Conservation (phyloP, 2,797 vertebrate genomes). For the Tokudaia muenninki region DNA sequence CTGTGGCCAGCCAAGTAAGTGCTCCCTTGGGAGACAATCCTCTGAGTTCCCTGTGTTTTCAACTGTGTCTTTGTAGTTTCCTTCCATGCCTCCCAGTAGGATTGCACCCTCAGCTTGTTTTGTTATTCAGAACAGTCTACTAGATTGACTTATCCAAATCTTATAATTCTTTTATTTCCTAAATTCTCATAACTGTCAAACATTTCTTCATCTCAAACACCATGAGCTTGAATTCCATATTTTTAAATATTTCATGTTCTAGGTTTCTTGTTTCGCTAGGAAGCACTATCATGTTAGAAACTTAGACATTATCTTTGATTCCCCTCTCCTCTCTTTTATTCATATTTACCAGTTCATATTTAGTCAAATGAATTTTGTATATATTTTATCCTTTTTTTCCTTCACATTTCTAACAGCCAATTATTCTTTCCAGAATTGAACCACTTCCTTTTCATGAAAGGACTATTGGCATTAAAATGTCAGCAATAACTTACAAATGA, state of each 20-base stretch:
- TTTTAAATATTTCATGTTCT: neutral
- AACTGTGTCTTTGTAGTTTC: neutral
- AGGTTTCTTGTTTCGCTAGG: neutral
- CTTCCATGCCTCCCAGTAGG: neutral
- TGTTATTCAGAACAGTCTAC: neutral
- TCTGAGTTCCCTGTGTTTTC: neutral
- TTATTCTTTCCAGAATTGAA: neutral
- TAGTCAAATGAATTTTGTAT: neutral
- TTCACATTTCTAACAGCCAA: neutral
- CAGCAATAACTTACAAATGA: neutral
- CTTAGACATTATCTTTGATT: conserved; percentile 28
- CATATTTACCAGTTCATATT: neutral
- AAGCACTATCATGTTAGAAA: neutral
- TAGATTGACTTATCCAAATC: neutral
- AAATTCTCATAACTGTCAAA: neutral
- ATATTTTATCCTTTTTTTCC: neutral
- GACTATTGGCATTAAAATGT: conserved; percentile 39
- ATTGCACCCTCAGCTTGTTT: neutral
- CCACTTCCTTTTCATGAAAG: neutral
- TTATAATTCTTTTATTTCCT: neutral
- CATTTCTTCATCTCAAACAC: neutral
- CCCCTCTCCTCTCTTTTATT: neutral
- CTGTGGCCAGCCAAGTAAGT: neutral
- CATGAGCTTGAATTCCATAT: neutral
- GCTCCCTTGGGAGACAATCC: neutral